phyloP scores from a whole-genome alignment of 2,888 invertebrate genomes.

The Diarsia rubi region DNA sequence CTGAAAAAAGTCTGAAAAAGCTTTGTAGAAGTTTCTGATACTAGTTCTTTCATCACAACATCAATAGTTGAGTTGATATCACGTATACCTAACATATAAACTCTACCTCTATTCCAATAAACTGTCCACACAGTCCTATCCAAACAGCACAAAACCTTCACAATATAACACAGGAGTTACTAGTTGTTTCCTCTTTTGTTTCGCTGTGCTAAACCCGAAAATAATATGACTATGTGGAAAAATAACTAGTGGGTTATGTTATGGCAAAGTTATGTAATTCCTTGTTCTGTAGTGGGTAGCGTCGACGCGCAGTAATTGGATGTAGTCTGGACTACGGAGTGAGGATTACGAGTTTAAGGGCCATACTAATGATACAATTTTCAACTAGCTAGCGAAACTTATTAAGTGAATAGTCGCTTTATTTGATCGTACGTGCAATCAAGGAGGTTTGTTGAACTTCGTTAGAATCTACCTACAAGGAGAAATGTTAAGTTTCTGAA shows the following conservation, averaged over 20 bases:
- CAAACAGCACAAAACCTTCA: constrained; percentile 53
- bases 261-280: constrained; percentile 64
- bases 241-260: constrained; percentile 42
- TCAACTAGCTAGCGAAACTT: constrained; percentile 66
- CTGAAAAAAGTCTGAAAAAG: background rate
- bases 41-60: background rate
- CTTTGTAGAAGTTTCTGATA: background rate
- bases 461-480: background rate
- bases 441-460: constrained; percentile 15
- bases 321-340: constrained; percentile 86
- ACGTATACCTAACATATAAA: background rate
- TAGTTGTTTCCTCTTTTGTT: constrained; percentile 52
- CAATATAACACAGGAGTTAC: constrained; percentile 46
- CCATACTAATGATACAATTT: constrained; percentile 80
- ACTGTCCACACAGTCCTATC: constrained; percentile 43
- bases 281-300: constrained; percentile 60
- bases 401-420: constrained; percentile 66
- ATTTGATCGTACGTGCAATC: constrained; percentile 40
- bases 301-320: constrained; percentile 82
- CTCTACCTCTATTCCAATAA: constrained; percentile 12
- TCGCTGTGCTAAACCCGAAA: constrained; percentile 36
- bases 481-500: background rate
- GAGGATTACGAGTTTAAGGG: constrained; percentile 83
- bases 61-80: constrained; percentile 6
- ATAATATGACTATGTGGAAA: constrained; percentile 53